Conservation (phyloP, 1,140 invertebrate species). For the Hyles vespertilio region DNA sequence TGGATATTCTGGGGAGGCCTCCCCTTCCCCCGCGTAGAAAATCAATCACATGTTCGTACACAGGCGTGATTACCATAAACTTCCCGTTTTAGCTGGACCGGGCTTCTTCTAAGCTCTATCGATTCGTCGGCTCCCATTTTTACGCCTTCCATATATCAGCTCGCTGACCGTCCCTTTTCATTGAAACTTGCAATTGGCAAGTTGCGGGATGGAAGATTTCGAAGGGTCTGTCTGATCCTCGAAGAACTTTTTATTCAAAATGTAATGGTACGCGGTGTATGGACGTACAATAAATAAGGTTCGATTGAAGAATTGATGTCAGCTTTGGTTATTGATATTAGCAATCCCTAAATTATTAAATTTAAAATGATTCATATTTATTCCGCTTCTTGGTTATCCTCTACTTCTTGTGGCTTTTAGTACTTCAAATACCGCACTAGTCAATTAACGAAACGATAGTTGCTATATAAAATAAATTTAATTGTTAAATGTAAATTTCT, state of each 20-base stretch:
- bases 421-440: too few relatives aligned
- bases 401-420: too few relatives aligned
- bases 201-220: constrained; percentile 38
- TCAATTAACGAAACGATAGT: too few relatives aligned
- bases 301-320: too few relatives aligned
- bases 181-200: constrained; percentile 62
- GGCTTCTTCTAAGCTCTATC: constrained; percentile 64
- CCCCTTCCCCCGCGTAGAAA: constrained; percentile 39
- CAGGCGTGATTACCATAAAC: constrained; percentile 70
- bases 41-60: constrained; percentile 67
- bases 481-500: too few relatives aligned
- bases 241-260: constrained; percentile 12
- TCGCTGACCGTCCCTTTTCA: constrained; percentile 53
- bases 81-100: constrained; percentile 65
- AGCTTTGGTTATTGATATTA: too few relatives aligned
- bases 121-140: constrained; percentile 59
- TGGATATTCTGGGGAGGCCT: constrained; percentile 4
- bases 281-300: too few relatives aligned
- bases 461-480: too few relatives aligned
- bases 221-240: constrained; percentile 39
- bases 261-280: too few relatives aligned
- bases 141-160: constrained; percentile 58
- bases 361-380: too few relatives aligned
- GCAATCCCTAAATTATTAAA: too few relatives aligned
- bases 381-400: too few relatives aligned